A percentile compares a stretch with the other conserved stretches of the same genome.
phyloP scores from a whole-genome alignment of 2,888 invertebrate genomes.

The Mythimna impura region DNA sequence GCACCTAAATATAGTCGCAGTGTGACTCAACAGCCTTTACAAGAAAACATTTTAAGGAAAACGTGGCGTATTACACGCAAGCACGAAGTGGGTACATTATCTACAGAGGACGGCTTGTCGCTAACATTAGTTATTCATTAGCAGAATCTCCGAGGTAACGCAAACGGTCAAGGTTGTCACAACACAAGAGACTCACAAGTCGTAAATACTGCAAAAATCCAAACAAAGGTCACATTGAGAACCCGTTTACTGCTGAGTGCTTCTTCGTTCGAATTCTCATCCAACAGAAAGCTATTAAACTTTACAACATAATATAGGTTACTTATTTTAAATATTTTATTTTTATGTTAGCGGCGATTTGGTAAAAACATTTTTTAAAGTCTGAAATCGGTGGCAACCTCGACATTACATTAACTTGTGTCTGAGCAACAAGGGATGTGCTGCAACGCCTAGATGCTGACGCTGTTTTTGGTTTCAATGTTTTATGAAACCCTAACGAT shows the following conservation, averaged over 20 bases:
- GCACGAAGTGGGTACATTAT: constrained; percentile 29
- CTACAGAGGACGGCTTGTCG: constrained; percentile 30
- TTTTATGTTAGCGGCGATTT: constrained; percentile 4
- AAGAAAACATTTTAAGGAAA: constrained; percentile 57
- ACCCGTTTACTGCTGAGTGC: constrained; percentile 60
- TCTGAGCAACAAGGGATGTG: neutral
- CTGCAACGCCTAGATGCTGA: neutral
- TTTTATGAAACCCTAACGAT: neutral
- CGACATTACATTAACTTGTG: neutral
- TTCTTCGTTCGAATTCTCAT: constrained; percentile 44
- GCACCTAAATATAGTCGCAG: constrained; percentile 32
- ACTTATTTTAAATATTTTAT: constrained; percentile 3
- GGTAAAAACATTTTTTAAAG: constrained; percentile 1
- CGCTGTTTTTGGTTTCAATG: neutral
- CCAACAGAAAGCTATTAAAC: constrained; percentile 47
- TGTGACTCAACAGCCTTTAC: constrained; percentile 37
- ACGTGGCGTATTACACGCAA: constrained; percentile 43
- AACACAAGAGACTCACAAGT: constrained; percentile 64
- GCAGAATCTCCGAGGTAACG: constrained; percentile 61
- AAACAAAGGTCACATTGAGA: constrained; percentile 74
- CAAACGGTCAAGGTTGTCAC: constrained; percentile 78
- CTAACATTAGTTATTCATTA: constrained; percentile 67
- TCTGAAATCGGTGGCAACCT: neutral
- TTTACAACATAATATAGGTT: constrained; percentile 14
- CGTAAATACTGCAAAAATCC: constrained; percentile 72